Conservation (phyloP, 2,113 vertebrate genomes). For the Machaerirhynchus nigripectus region DNA sequence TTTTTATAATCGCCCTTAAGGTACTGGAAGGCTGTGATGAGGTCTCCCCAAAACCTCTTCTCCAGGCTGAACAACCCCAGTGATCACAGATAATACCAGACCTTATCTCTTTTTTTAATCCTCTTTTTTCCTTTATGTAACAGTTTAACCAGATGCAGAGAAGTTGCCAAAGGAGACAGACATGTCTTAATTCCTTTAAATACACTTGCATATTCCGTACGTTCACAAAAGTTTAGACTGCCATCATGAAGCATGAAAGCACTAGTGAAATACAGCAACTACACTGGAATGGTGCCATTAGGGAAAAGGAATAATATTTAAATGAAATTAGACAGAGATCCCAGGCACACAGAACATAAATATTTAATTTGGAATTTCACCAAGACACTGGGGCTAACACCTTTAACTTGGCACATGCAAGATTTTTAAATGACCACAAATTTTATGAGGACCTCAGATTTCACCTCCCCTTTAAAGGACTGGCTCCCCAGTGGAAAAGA, state of each 20-base stretch:
- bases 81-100: background rate
- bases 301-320: background rate
- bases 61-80: background rate
- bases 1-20: background rate
- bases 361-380: constrained; percentile 39
- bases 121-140: background rate
- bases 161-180: background rate
- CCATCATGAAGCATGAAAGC: background rate
- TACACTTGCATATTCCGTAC: background rate
- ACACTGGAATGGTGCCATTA: background rate
- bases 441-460: constrained; percentile 25
- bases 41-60: background rate
- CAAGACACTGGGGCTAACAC: background rate
- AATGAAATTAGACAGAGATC: background rate
- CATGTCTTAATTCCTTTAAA: background rate
- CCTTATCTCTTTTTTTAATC: background rate
- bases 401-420: constrained; percentile 3
- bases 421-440: background rate
- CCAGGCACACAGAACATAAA: background rate
- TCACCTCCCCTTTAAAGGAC: background rate
- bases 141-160: background rate
- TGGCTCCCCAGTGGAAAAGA: background rate
- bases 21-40: background rate
- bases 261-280: background rate
- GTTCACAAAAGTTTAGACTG: background rate